Evolutionary conservation across 2,113 vertebrate species (phyloP), one percentile per base, ranked within the genome.

Genomic region (Tringa solitaria): DNA sequence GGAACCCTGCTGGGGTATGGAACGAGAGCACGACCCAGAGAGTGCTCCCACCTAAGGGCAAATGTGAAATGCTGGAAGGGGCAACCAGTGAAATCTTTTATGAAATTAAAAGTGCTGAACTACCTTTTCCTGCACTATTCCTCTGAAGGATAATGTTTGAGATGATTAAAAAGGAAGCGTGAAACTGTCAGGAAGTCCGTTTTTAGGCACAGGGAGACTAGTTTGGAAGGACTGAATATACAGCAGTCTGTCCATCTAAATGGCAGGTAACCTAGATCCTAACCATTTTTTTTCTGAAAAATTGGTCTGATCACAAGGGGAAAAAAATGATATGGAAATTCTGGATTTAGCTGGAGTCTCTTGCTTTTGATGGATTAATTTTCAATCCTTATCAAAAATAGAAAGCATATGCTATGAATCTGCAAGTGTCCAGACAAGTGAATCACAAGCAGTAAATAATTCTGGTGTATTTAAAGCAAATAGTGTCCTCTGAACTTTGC

Each of bases 21-120:
- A 51, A 35, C 11, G 2, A 51, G 43, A 64, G 28, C 39, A 7
- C 0, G 4, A 28, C 22, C 20, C 3, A 15, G n/a, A 48, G 30
- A 61, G 7, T 1, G 0, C 14, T 84, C 32, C 51, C 2, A 16
- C 54, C 50, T 32, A 3, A n/a, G 6, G 39, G n/a, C n/a, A 57
- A 81, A 39, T 12, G n/a, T 1, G 2, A 74, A 81, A 48, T 0
- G 0, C 7, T 28, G 33, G 73, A 46, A 32, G 12, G 39, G 51
- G 14, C 37, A 67, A 77, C 46, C 37, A 61, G 24, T 8, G 16
- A 39, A 48, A 50, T 20, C 6, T 57, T 68, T 10, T 5, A 18
- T 21, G 33, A 21, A 37, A 53, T 68, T 63, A 37, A 37, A 80
- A 70, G 51, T 41, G n/a, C 37, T 65, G 56, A 92, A 26, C 26